Evolutionary conservation across 2,797 vertebrate species (phyloP).

Genomic region (Odontamblyopus rebecca): DNA sequence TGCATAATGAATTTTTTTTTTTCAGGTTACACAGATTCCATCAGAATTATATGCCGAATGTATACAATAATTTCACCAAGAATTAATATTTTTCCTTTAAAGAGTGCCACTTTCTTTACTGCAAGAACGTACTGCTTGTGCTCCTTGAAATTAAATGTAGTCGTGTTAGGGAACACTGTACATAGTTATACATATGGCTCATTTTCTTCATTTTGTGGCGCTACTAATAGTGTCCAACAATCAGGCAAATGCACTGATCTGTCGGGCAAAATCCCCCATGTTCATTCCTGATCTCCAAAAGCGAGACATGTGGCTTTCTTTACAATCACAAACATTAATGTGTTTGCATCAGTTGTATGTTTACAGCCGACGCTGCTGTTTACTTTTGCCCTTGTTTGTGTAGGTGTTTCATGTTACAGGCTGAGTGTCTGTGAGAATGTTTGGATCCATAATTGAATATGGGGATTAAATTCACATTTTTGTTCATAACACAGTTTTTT

Average conservation of each 20-base stretch:
- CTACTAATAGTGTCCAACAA: slow-evolving; percentile 52
- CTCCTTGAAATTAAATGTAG: background rate
- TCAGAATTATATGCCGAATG: background rate
- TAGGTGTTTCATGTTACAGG: slow-evolving; percentile 55
- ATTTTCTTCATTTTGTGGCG: background rate
- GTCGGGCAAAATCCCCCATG: slow-evolving; percentile 31
- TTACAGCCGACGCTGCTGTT: slow-evolving; percentile 56
- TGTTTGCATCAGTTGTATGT: slow-evolving; percentile 57
- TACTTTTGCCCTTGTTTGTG: slow-evolving; percentile 58
- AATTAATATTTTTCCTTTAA: background rate
- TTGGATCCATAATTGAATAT: slow-evolving; percentile 54
- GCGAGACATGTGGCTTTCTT: slow-evolving; percentile 62
- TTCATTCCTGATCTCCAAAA: slow-evolving; percentile 40
- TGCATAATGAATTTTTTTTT: too few species aligned
- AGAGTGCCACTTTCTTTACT: background rate
- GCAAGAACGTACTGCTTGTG: background rate
- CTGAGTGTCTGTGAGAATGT: slow-evolving; percentile 65
- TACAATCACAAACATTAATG: slow-evolving; percentile 67
- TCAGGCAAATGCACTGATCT: slow-evolving; percentile 55
- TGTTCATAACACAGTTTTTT: slow-evolving; percentile 20
- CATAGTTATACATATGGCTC: background rate
- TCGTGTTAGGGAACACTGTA: background rate
- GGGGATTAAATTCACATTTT: slow-evolving; percentile 50
- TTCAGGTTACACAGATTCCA: too few species aligned
- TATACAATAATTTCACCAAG: background rate